Evolutionary conservation across 2,113 vertebrate species (phyloP).

Genomic region (Gymnobelideus leadbeateri): DNA sequence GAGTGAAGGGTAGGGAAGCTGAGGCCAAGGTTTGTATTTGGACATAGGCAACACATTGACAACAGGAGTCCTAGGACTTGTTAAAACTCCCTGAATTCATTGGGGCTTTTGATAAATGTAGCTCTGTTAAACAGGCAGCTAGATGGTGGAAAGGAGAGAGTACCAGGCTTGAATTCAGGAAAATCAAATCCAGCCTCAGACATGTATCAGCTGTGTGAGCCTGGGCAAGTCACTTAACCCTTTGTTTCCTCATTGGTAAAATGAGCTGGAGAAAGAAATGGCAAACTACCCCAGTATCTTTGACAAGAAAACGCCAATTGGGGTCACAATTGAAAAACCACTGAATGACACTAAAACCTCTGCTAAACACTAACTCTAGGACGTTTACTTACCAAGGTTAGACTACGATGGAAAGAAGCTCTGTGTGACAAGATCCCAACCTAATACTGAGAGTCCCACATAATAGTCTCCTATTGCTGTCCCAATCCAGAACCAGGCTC

Average conservation of each 20-base stretch:
- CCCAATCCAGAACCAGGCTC: background rate
- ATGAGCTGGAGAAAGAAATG: too few species aligned
- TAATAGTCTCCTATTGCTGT: background rate
- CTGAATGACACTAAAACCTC: background rate
- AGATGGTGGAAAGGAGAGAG: background rate
- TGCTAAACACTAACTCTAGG: background rate
- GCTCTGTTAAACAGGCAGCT: background rate
- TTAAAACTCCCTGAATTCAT: background rate
- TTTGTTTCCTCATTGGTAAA: too few species aligned
- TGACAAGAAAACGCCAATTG: too few species aligned
- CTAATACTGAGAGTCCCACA: background rate
- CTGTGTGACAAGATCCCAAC: background rate
- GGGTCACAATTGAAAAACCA: too few species aligned
- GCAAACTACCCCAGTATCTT: too few species aligned
- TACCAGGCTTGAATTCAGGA: background rate
- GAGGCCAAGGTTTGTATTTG: constrained; percentile 24
- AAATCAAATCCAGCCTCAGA: too few species aligned
- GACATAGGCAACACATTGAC: background rate
- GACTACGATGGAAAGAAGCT: background rate
- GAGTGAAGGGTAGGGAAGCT: background rate
- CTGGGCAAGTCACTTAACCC: too few species aligned
- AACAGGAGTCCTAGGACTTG: background rate
- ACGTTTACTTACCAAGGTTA: background rate
- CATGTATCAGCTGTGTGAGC: too few species aligned
- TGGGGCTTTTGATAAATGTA: background rate